phyloP scores from a whole-genome alignment of 1,140 invertebrate genomes.

The Neotoxoptera formosana region DNA sequence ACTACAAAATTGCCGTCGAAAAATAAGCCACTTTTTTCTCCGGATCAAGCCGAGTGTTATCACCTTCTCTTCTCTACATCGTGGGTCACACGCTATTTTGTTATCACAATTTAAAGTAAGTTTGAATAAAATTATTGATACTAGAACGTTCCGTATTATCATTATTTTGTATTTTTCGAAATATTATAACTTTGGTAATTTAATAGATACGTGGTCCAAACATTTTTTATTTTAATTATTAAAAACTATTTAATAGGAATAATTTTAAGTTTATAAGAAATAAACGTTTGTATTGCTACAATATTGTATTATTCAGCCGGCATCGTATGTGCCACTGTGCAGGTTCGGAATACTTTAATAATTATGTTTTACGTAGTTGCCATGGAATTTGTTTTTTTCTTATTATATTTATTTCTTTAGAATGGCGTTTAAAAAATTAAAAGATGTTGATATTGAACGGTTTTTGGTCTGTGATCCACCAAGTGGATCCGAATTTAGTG shows the following conservation, averaged over 20 bases:
- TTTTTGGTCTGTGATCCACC: neutral
- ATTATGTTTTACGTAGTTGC: neutral
- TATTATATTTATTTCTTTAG: neutral
- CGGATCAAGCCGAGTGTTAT: too few species aligned
- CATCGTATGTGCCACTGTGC: neutral
- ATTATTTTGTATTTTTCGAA: neutral
- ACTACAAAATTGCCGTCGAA: too few species aligned
- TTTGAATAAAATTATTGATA: neutral
- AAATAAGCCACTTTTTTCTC: too few species aligned
- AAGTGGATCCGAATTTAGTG: neutral
- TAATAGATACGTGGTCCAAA: neutral
- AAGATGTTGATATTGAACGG: neutral
- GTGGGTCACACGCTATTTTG: too few species aligned
- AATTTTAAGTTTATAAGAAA: neutral
- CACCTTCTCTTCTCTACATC: too few species aligned
- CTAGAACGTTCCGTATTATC: neutral
- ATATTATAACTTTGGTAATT: slow-evolving; percentile 1
- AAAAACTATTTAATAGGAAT: neutral
- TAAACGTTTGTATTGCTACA: neutral
- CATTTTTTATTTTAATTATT: neutral
- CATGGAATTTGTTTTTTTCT: neutral
- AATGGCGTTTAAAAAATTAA: neutral
- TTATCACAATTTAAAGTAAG: too few species aligned
- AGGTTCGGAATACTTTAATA: neutral
- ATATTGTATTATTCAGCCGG: neutral